Base-by-base conservation (phyloP, 2,797 vertebrate genomes). In the Thaleichthys pacificus region DNA sequence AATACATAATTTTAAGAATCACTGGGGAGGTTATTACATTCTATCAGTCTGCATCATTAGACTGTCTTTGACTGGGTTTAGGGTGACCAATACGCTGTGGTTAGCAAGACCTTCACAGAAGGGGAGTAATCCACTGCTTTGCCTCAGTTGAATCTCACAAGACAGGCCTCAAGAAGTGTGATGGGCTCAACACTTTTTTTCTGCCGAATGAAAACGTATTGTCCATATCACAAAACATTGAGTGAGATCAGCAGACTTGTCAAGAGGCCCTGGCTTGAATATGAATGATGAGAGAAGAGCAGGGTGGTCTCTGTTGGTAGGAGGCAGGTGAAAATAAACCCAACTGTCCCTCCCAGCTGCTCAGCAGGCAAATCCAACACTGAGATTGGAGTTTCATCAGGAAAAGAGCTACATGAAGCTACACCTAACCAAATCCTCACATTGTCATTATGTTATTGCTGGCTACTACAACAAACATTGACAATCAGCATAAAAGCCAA, bases 201-300 rank as follows among this genome's bases (percentile, higher is more conserved):
- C 56, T 26, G 85, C 89, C 88, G 86, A 87, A 84, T 89, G 89
- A 91, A 91, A 90, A 91, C 88, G 91, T 90, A 93, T 94, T 94
- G 93, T 93, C 87, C 91, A 90, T 89, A 90, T 92, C 90, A 94
- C 93, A 94, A 94, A 93, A 93, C 92, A 92, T 90, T 93, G 92
- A 94, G 93, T 94, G 93, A 94, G 93, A 94, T 94, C 93, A 93
- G 92, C 93, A 92, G 91, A 92, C 91, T 94, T 93, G 93, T 94
- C 92, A 93, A 93, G 92, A 93, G 93, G 92, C 91, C 91, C 91
- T 90, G 92, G 91, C 92, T 93, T 94, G 93, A 94, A 94, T 94
- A 93, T 93, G 93, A 94, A 94, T 94, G 92, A 94, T 93, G 92
- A 92, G 92, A 91, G 89, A 90, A 90, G 89, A 94, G 91, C 93